These are phyloP conservation scores for Hydropsyche betteni DNA, from an alignment of 2,888 invertebrate species.

Conservation along the genomic window DNA sequence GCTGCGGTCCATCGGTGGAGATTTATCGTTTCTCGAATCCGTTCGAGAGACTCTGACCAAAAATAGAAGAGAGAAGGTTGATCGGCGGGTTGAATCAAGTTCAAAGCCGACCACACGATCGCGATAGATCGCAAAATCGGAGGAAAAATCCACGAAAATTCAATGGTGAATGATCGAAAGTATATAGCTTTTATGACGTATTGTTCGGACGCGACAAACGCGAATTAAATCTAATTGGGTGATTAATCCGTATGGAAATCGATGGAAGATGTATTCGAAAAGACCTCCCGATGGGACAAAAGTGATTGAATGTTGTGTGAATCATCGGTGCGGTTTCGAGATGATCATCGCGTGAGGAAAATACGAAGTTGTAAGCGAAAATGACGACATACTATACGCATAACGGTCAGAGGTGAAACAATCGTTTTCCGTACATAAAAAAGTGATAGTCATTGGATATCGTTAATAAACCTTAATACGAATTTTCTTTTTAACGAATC, in stretches of 20 bases:
- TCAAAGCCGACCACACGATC: slow-evolving; percentile 34
- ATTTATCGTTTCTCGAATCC: slow-evolving; percentile 20
- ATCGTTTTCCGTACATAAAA: too few species aligned
- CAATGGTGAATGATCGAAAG: neutral
- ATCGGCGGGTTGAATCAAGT: slow-evolving; percentile 34
- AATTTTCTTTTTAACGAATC: too few species aligned
- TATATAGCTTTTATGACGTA: slow-evolving; percentile 6
- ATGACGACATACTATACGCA: neutral
- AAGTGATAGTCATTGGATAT: too few species aligned
- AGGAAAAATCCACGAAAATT: neutral
- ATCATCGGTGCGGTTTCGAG: neutral
- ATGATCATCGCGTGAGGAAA: slow-evolving; percentile 2
- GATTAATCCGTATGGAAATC: neutral
- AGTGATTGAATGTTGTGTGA: slow-evolving; percentile 1
- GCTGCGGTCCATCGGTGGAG: slow-evolving; percentile 1
- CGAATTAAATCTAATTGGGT: neutral
- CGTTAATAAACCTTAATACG: too few species aligned
- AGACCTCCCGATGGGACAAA: neutral
- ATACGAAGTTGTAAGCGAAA: neutral
- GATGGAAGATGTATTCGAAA: neutral
- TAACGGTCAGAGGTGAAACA: slow-evolving; percentile 13
- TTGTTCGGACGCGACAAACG: neutral
- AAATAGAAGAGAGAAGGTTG: slow-evolving; percentile 15
- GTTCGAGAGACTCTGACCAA: neutral
- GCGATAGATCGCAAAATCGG: neutral